These are phyloP conservation scores for Sinocyclocheilus grahami DNA, from an alignment of 2,113 vertebrate genomes.

Conservation along the genomic window DNA sequence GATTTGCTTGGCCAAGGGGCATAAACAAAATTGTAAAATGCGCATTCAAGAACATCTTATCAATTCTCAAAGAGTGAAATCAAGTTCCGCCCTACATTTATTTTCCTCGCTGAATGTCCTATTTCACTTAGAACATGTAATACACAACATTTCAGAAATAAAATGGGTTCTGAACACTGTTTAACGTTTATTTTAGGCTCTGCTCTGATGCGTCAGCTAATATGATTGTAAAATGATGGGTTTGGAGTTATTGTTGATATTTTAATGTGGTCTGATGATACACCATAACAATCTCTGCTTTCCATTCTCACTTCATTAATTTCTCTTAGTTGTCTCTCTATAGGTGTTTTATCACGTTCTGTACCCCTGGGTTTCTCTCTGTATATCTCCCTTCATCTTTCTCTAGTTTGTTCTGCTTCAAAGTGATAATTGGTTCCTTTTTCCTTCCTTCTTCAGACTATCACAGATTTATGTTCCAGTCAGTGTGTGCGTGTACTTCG, in stretches of 20 bases:
- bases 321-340: neutral
- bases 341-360: neutral
- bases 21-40: neutral
- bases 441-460: constrained; percentile 9
- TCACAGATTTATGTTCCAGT: constrained; percentile 29
- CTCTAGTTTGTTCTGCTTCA: constrained; percentile 3
- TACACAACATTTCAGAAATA: neutral
- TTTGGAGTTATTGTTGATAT: neutral
- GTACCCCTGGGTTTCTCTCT: neutral
- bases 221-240: neutral
- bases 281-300: neutral
- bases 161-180: neutral
- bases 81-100: neutral
- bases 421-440: constrained; percentile 38
- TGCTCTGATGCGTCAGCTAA: neutral
- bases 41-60: neutral
- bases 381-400: neutral
- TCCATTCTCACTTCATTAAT: neutral
- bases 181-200: neutral
- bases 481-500: neutral
- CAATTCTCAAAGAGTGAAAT: neutral
- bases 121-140: neutral
- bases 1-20: neutral
- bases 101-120: neutral
- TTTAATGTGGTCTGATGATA: neutral